Base-by-base conservation (phyloP, 2,888 invertebrate species). In the Hofmannophila pseudospretella region DNA sequence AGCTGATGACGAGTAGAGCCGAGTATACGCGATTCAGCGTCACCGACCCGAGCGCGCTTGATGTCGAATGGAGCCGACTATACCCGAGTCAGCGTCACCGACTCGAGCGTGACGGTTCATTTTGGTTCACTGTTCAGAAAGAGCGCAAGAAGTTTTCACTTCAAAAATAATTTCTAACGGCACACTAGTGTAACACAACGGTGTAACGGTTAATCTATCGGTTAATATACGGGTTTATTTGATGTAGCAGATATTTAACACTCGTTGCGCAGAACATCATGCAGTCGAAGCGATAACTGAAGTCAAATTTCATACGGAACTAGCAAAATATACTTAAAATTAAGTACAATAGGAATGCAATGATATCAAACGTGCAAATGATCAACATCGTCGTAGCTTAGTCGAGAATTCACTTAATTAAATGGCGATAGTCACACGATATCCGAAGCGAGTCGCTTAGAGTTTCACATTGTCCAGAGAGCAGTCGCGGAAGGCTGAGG, bases 331-430 rank as follows among this genome's bases (percentile, higher is more conserved):
- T 58, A 64, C 60, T 60, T 68, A 65, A 57, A 55, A 52, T 51
- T 62, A 60, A 42, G 58, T 64, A 67, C 60, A 56, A 60, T 65
- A 69, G 58, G 59, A 71, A 65, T 70, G 74, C 71, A 54, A 67
- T 65, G 72, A 62, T 69, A 57, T 67, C 71, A 80, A 79, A 82
- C 75, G 80, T 81, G 82, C 82, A 78, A 84, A 80, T 70, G 58
- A 77, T 71, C 56, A 54, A 60, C 61, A 58, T 59, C 51, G 59
- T 59, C 63, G 58, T 66, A 68, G 67, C 68, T 62, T 69, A 68
- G 44, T 63, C 63, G 62, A 59, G 64, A 67, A 66, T 55, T 67
- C 71, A 71, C 73, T 75, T 64, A 62, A 52, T 48, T 52, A 50
- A 61, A 61, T 47, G 39, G 51, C 52, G 45, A 60, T 52, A 63